Evolutionary conservation across 2,113 vertebrate genomes (phyloP).

Genomic region (Cryptotis parvus): DNA sequence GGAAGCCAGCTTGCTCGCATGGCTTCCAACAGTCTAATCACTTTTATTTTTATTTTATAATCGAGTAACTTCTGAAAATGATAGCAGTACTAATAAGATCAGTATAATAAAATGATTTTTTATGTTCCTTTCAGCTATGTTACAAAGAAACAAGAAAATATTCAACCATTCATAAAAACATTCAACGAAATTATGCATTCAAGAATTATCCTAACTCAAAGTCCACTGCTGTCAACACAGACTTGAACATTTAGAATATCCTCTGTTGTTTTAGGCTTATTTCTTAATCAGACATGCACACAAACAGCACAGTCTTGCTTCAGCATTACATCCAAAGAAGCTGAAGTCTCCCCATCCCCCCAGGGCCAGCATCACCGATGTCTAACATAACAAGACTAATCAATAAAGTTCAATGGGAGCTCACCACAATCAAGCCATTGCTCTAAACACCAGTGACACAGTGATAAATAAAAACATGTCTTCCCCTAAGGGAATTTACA

Average conservation of each 20-base stretch:
- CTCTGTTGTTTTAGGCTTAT: not conserved
- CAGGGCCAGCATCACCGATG: not conserved
- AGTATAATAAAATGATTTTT: not conserved
- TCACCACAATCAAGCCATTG: not conserved
- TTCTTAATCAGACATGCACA: not conserved
- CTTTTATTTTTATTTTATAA: too few relatives aligned
- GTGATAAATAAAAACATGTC: not conserved
- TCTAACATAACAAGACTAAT: not conserved
- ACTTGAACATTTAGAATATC: not conserved
- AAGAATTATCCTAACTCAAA: not conserved
- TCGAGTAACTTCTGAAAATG: conserved; percentile 10
- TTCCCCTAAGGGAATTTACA: not conserved
- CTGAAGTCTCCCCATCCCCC: not conserved
- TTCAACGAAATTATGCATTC: not conserved
- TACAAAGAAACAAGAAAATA: not conserved
- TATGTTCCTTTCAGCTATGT: not conserved
- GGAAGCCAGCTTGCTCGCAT: too few relatives aligned
- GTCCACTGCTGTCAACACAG: not conserved
- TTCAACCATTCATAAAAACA: not conserved
- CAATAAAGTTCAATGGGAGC: not conserved
- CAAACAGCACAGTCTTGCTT: not conserved
- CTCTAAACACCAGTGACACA: not conserved
- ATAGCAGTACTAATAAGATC: not conserved
- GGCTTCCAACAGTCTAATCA: too few relatives aligned
- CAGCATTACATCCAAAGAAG: not conserved